Percentiles rank a stretch among this genome's conserved stretches.
phyloP scores from a whole-genome alignment of 2,888 invertebrate species.

The Cephalotes varians region DNA sequence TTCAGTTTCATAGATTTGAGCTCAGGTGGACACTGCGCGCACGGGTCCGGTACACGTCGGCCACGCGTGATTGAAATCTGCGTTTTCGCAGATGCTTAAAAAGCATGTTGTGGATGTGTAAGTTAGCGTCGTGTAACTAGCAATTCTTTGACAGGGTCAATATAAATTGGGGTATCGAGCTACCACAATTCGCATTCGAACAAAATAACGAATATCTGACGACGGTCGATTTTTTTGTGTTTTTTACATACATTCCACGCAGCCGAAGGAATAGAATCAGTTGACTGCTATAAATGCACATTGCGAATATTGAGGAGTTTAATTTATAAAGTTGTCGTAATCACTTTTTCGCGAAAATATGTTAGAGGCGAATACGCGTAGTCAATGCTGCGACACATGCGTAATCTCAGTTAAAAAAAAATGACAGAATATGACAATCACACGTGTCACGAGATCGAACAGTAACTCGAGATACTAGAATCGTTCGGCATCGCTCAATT shows the following conservation, averaged over 20 bases:
- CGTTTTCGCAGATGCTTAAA: conserved; percentile 31
- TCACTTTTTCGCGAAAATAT: conserved; percentile 24
- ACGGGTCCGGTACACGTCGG: neutral
- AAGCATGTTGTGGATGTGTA: conserved; percentile 10
- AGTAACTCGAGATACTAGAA: conserved; percentile 43
- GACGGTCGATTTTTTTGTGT: conserved; percentile 24
- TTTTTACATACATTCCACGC: conserved; percentile 27
- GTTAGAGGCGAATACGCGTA: conserved; percentile 6
- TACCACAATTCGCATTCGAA: neutral
- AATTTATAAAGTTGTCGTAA: conserved; percentile 20
- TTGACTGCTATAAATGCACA: neutral
- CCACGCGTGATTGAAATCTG: conserved; percentile 35
- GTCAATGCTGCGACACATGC: conserved; percentile 42
- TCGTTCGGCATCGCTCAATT: conserved; percentile 54
- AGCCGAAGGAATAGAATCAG: conserved; percentile 12
- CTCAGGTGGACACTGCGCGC: conserved; percentile 12
- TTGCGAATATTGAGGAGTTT: neutral
- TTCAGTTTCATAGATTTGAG: conserved; percentile 18
- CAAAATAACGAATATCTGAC: neutral
- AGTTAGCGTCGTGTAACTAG: conserved; percentile 7
- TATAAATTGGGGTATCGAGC: conserved; percentile 11
- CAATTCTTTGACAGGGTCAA: conserved; percentile 38
- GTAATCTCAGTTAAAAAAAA: conserved; percentile 30
- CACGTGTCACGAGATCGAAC: conserved; percentile 40
- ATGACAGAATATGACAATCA: conserved; percentile 51